phyloP scores from a whole-genome alignment of 2,113 vertebrate genomes.

The Ariopsis seemanni region DNA sequence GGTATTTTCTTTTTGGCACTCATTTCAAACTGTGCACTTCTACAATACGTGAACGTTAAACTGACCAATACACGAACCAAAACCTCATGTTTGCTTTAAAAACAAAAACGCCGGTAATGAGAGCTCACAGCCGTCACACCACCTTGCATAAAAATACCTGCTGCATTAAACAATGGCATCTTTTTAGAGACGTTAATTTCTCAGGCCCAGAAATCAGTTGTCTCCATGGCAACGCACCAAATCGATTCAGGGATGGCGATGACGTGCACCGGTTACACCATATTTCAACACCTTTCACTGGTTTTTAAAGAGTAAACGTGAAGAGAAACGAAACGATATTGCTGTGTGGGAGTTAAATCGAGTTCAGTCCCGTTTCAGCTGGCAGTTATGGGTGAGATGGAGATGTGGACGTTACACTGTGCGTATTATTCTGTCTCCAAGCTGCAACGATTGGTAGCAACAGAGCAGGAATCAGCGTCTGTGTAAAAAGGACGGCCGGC shows the following conservation, averaged over 20 bases:
- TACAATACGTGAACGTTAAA: background rate
- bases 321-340: no score
- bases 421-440: no score
- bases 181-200: background rate
- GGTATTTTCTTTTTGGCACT: background rate
- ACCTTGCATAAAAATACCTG: background rate
- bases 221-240: background rate
- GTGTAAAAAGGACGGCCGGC: no score
- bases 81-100: background rate
- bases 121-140: background rate
- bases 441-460: no score
- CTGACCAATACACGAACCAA: background rate
- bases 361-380: no score
- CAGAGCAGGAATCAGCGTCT: no score
- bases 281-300: background rate
- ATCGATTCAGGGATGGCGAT: background rate
- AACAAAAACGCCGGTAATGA: background rate
- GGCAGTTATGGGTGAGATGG: no score
- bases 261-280: background rate
- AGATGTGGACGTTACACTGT: no score
- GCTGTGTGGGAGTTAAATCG: no score
- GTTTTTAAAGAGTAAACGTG: background rate
- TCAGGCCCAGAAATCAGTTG: background rate
- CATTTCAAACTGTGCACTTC: background rate
- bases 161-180: background rate